Evolutionary conservation across 2,797 vertebrate species (phyloP).

Genomic region (Melanotaenia nigrans): DNA sequence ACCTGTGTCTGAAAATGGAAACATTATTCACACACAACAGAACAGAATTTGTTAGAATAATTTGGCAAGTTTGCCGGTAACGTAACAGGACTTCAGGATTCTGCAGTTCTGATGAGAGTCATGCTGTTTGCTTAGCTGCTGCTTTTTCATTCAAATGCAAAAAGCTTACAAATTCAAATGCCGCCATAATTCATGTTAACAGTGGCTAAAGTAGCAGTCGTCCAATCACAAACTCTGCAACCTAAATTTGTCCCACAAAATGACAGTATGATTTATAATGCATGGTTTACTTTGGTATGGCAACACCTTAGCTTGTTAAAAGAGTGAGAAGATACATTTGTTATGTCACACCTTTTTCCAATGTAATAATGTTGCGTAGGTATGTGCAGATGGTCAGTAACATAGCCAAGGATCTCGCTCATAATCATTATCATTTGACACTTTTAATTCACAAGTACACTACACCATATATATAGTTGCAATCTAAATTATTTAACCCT

Average conservation of each 20-base stretch:
- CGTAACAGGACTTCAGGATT: not conserved
- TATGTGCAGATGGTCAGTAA: slow-evolving; percentile 19
- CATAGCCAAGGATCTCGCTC: not conserved
- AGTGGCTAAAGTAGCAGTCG: not conserved
- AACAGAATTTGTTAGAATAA: not conserved
- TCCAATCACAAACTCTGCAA: not conserved
- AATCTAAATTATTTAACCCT: not conserved
- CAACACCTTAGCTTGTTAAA: not conserved
- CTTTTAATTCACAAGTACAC: slow-evolving; percentile 12
- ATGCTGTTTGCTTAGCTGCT: not conserved
- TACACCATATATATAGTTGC: not conserved
- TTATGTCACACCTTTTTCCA: slow-evolving; percentile 6
- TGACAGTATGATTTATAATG: not conserved
- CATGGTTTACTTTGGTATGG: not conserved
- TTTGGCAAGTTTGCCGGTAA: not conserved
- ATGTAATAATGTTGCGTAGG: not conserved
- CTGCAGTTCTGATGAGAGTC: not conserved
- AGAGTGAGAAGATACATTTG: not conserved
- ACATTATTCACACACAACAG: not conserved
- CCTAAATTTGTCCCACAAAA: not conserved
- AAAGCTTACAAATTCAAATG: not conserved
- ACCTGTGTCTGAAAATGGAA: not conserved
- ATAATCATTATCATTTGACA: not conserved
- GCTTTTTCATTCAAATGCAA: not conserved
- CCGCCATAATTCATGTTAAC: not conserved